phyloP scores from a whole-genome alignment of 2,113 vertebrate species.

The Toxotes chatareus region DNA sequence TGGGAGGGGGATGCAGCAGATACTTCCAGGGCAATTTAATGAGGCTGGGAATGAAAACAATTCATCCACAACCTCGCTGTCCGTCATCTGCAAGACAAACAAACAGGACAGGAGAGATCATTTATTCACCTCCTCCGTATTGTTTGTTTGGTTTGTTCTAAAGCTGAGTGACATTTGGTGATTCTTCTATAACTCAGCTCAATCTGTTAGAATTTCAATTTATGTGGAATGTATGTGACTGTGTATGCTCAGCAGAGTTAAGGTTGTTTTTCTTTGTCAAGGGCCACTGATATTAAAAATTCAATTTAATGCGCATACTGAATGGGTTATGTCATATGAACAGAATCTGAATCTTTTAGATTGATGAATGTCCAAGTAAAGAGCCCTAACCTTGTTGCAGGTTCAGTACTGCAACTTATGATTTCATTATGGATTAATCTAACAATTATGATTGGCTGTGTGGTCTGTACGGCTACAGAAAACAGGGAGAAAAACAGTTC shows the following conservation, averaged over 20 bases:
- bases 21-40: constrained; percentile 42
- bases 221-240: constrained; percentile 6
- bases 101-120: constrained; percentile 20
- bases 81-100: constrained; percentile 16
- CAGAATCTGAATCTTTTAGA: neutral
- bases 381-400: neutral
- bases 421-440: too few relatives aligned
- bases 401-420: neutral
- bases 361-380: neutral
- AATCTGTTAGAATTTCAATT: constrained; percentile 32
- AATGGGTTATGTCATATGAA: neutral
- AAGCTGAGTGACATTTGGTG: constrained; percentile 5
- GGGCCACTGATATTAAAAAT: neutral
- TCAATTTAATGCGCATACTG: neutral
- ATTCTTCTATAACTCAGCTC: constrained; percentile 17
- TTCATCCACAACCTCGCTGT: constrained; percentile 23
- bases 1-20: constrained; percentile 2
- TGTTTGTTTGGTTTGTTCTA: constrained; percentile 17
- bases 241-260: neutral
- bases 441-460: too few relatives aligned
- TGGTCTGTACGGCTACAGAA: neutral
- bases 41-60: constrained; percentile 24
- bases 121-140: neutral
- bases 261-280: neutral
- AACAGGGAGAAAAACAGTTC: neutral